Evolutionary conservation across 2,113 vertebrate species (phyloP), one percentile per base, ranked within the genome.

Genomic region (Strix aluco): DNA sequence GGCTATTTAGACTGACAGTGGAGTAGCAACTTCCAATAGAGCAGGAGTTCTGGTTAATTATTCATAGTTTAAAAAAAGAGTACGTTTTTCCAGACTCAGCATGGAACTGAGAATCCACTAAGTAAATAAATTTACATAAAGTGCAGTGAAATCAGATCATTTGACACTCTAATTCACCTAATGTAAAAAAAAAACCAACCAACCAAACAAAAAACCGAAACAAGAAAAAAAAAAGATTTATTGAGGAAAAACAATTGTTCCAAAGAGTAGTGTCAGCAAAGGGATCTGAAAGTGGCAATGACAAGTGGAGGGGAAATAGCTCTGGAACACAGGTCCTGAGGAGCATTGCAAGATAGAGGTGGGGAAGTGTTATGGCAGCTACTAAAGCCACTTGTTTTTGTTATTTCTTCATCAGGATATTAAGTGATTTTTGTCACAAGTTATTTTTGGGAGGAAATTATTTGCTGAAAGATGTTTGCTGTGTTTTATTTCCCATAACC

Each of bases 311-410:
- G 11, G 40, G 54, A 34, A 83, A 15, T 2, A 47, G 5, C 36
- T 65, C 54, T 67, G 57, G 52, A 70, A 36, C 6, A 2, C 5
- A 2, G 36, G 27, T 23, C 55, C n/a, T 17, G 38, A 59, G 57
- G 54, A 51, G 10, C 2, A 2, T 0, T 15, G 18, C 0, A 4
- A 14, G 14, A 3, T 2, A 1, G 6, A 16, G 19, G 19, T 46
- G 6, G 5, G 3, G 3, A 12, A 67, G 30, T 30, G 11, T 25
- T n/a, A 1, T 0, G 10, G 59, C 5, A 42, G 29, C 29, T 52
- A 5, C 20, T 66, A 3, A n/a, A 74, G 9, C 7, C 13, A 0
- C 36, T 62, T 3, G 0, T 30, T 66, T 32, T 30, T 7, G 1
- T 14, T 42, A 20, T 5, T 44, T 7, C 21, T 30, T 62, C 22